Percentiles rank a stretch among this genome's conserved stretches.
Conservation (phyloP, 2,888 invertebrate species). For the Coecobrya sp. region DNA sequence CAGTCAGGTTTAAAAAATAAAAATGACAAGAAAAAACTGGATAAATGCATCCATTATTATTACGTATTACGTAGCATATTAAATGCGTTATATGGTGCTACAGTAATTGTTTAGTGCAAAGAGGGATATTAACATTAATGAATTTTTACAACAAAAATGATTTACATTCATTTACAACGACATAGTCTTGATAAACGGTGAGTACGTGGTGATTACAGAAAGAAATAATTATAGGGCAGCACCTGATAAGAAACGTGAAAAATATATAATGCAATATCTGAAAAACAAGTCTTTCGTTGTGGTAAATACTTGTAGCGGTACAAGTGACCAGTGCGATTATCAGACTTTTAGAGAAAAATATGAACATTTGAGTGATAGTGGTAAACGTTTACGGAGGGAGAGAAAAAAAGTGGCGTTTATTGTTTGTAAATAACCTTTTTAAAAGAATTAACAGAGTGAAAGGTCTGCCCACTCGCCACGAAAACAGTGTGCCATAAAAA, state of each 20-base stretch:
- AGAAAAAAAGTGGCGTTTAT: slow-evolving; percentile 29
- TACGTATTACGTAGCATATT: neutral
- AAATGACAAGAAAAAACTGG: neutral
- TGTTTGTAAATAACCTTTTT: slow-evolving; percentile 42
- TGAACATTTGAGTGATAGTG: neutral
- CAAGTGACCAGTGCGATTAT: slow-evolving; percentile 5
- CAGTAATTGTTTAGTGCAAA: slow-evolving; percentile 22
- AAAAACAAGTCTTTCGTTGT: neutral
- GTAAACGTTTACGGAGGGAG: neutral
- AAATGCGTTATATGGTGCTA: neutral
- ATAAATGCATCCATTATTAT: neutral
- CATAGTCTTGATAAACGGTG: slow-evolving; percentile 57
- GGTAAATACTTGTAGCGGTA: neutral
- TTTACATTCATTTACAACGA: slow-evolving; percentile 53
- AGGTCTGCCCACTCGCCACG: slow-evolving; percentile 35
- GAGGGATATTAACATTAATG: slow-evolving; percentile 29
- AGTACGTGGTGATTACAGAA: slow-evolving; percentile 72
- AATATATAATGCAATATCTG: slow-evolving; percentile 12
- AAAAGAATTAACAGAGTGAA: slow-evolving; percentile 36
- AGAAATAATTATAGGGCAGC: slow-evolving; percentile 75
- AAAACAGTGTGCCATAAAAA: slow-evolving; percentile 36
- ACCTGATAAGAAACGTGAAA: slow-evolving; percentile 71
- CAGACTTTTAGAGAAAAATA: neutral
- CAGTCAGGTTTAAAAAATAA: neutral
- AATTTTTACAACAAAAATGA: slow-evolving; percentile 42